Evolutionary conservation across 2,797 vertebrate species (phyloP).

Genomic region (Clarias platycephalus): DNA sequence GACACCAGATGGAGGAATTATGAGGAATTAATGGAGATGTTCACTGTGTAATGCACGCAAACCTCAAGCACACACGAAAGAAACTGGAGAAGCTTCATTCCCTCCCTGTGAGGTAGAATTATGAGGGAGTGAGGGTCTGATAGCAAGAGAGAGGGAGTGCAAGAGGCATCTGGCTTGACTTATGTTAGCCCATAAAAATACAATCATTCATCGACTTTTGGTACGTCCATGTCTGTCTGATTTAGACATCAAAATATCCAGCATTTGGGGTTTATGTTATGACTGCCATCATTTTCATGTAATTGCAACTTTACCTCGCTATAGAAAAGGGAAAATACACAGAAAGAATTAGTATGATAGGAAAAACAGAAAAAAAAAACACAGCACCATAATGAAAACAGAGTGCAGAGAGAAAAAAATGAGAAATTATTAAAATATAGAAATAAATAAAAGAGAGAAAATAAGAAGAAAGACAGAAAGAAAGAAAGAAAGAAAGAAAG

Average conservation of each 20-base stretch:
- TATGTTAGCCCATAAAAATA: neutral
- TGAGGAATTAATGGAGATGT: neutral
- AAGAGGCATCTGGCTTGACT: neutral
- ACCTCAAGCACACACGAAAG: neutral
- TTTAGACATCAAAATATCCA: neutral
- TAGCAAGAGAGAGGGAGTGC: neutral
- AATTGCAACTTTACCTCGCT: neutral
- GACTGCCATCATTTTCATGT: neutral
- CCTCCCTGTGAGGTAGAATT: neutral
- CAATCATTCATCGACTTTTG: neutral
- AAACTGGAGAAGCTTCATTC: conserved; percentile 14
- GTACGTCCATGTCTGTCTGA: neutral
- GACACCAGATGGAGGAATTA: conserved; percentile 5
- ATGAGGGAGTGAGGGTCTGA: neutral
- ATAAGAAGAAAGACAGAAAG: neutral
- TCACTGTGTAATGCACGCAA: neutral
- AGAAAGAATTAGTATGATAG: neutral
- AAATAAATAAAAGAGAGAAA: neutral
- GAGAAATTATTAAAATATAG: neutral
- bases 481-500: neutral
- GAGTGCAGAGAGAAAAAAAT: no score
- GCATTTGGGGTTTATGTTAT: neutral
- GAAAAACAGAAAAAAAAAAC: neutral
- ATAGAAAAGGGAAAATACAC: neutral
- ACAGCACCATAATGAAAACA: neutral